phyloP scores from a whole-genome alignment of 1,140 invertebrate species.

The Hypsibius dujardini region DNA sequence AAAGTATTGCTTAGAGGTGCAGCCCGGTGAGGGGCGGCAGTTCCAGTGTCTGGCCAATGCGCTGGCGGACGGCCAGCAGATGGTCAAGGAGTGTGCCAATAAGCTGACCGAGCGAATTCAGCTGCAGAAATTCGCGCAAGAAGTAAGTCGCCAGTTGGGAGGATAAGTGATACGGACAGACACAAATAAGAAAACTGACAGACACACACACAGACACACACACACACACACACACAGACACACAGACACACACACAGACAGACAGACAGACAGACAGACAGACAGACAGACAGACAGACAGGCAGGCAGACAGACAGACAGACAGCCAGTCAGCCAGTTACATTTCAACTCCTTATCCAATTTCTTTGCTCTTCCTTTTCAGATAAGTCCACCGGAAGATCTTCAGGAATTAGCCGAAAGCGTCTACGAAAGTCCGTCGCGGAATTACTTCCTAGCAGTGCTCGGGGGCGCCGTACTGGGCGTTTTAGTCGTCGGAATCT shows the following conservation, averaged over 20 bases:
- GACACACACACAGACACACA: background rate
- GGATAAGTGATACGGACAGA: background rate
- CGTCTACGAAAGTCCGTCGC: slow-evolving; percentile 50
- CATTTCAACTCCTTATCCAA: slow-evolving; percentile 13
- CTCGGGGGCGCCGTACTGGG: slow-evolving; percentile 39
- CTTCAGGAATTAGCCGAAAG: slow-evolving; percentile 50
- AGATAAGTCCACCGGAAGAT: slow-evolving; percentile 43
- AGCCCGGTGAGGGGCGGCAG: slow-evolving; percentile 54
- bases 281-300: background rate
- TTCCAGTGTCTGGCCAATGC: slow-evolving; percentile 24
- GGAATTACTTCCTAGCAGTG: slow-evolving; percentile 55
- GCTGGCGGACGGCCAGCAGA: background rate
- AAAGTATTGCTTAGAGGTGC: slow-evolving; percentile 61
- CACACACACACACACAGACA: background rate
- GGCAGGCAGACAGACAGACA: no score
- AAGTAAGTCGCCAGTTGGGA: background rate
- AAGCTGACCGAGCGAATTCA: slow-evolving; percentile 3
- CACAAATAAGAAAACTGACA: background rate
- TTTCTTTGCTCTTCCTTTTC: slow-evolving; percentile 25
- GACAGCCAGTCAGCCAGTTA: background rate
- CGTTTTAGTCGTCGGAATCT: slow-evolving; percentile 57
- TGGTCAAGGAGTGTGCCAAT: background rate
- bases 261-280: background rate
- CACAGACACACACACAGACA: background rate
- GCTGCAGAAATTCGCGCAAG: background rate